Evolutionary conservation across 2,113 vertebrate genomes (phyloP), one percentile per base, ranked within the genome.

Genomic region (Octodon degus): DNA sequence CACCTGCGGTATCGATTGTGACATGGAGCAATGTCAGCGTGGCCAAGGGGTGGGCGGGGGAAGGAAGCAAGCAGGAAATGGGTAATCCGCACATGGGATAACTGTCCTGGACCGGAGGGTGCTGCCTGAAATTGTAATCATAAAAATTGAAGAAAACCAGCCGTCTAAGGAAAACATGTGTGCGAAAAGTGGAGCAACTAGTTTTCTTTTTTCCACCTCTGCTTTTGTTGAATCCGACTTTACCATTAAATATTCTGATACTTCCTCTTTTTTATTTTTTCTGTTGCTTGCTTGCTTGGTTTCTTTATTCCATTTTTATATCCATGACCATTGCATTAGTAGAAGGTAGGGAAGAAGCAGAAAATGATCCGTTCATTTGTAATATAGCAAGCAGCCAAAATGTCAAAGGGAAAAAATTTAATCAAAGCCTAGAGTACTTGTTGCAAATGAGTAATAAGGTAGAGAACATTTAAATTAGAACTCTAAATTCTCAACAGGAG

Each of bases 51-150:
- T 96, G 96, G 90, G 95, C 50, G 30, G 74, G 96, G 96, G 96
- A 96, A 97, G 96, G 94, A 97, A 96, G 87, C 1, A 40, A 85
- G 83, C 72, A 94, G 97, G 97, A 97, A 97, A 95, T 60, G 65
- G 93, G 90, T 72, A 93, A 90, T 79, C 97, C 97, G 83, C 93
- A 97, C 93, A 97, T 83, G 94, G 81, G 90, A 94, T 90, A 88
- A 90, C 87, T 25, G 9, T 68, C 67, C 90, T 50, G 82, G 70
- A 94, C 32, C 22, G 58, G 40, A 94, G 62, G 81, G 97, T 22
- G 65, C 70, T 94, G 96, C 72, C 97, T 98, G 97, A 98, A 96
- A 96, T 93, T 94, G 84, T 96, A 96, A 98, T 97, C 97, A 98
- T 1, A 43, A 96, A 96, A 92, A 92, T 0, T 72, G 94, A 93